These are phyloP conservation scores for Heterocephalus glaber DNA, from an alignment of 2,113 vertebrate genomes.

Conservation along the genomic window DNA sequence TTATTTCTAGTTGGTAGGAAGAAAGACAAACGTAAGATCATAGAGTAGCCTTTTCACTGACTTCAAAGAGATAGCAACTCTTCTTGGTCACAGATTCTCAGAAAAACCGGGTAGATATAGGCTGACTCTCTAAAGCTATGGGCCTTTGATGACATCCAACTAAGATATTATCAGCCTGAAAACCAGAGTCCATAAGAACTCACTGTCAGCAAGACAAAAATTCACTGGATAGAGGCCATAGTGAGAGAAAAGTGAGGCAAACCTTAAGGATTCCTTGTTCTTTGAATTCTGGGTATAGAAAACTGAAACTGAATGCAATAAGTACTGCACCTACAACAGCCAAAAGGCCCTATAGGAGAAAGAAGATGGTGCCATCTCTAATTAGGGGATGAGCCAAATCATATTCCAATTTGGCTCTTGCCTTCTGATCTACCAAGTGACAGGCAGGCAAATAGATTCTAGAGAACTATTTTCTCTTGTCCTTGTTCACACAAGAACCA, in stretches of 20 bases:
- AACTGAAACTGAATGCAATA: background rate
- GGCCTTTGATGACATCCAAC: background rate
- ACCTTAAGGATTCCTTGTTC: background rate
- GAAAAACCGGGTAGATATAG: background rate
- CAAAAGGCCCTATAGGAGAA: background rate
- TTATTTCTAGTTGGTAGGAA: background rate
- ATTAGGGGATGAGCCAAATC: slow-evolving; percentile 19
- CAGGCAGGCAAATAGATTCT: slow-evolving; percentile 50
- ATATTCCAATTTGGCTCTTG: background rate
- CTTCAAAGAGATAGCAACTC: background rate
- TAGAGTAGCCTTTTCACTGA: background rate
- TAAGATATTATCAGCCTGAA: background rate
- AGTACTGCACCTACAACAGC: background rate
- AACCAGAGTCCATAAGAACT: slow-evolving; percentile 34
- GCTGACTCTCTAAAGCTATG: background rate
- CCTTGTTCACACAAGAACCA: background rate
- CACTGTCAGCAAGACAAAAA: background rate
- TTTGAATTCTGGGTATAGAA: background rate
- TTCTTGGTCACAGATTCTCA: background rate
- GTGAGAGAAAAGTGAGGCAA: background rate
- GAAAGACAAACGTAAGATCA: background rate
- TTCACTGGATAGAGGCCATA: background rate
- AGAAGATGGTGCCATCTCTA: slow-evolving; percentile 26
- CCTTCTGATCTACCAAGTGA: background rate
- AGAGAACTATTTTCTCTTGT: slow-evolving; percentile 26